phyloP scores from a whole-genome alignment of 2,113 vertebrate species.

The Psilopogon haemacephalus region DNA sequence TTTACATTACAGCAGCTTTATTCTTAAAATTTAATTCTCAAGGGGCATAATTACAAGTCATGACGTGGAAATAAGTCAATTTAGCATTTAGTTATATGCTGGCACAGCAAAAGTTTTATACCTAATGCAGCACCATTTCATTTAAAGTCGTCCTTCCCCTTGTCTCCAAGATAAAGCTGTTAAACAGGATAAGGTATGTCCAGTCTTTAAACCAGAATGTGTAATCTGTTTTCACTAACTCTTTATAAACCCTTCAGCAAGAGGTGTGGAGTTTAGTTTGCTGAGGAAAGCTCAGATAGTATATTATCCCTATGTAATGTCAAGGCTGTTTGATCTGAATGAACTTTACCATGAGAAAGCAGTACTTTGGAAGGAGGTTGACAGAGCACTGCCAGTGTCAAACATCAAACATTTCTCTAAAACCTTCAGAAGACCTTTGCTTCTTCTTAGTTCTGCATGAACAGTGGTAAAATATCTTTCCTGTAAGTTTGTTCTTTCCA shows the following conservation, averaged over 20 bases:
- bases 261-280: neutral
- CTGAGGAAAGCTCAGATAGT: neutral
- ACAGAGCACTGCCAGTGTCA: neutral
- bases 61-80: neutral
- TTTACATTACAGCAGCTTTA: neutral
- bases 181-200: slow-evolving; percentile 36
- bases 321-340: neutral
- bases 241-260: slow-evolving; percentile 10
- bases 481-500: neutral
- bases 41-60: neutral
- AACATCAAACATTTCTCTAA: neutral
- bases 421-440: neutral
- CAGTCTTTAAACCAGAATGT: neutral
- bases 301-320: neutral
- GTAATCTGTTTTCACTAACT: slow-evolving; percentile 9
- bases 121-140: neutral
- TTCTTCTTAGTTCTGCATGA: neutral
- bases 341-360: neutral
- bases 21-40: neutral
- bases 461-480: neutral
- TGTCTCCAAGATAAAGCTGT: neutral
- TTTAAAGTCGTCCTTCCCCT: neutral
- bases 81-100: neutral
- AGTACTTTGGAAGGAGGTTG: neutral
- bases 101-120: neutral